phyloP scores from a whole-genome alignment of 2,797 vertebrate genomes.

The Phataginus tetradactyla region DNA sequence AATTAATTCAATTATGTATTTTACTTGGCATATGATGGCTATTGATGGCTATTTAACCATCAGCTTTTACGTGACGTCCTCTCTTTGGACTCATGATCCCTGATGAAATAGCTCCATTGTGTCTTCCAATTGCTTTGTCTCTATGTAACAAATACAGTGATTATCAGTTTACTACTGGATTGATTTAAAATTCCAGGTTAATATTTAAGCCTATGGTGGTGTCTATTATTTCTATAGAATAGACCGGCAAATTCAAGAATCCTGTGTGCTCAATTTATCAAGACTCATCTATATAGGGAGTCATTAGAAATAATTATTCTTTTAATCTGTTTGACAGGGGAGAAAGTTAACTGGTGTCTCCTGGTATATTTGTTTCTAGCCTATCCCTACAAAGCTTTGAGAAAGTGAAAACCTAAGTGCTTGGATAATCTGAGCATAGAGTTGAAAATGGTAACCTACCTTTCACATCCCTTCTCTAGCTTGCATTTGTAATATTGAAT shows the following conservation, averaged over 20 bases:
- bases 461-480: background rate
- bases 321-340: background rate
- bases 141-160: background rate
- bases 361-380: background rate
- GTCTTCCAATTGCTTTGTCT: background rate
- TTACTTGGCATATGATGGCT: background rate
- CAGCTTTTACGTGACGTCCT: background rate
- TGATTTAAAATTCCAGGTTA: background rate
- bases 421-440: background rate
- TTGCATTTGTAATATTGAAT: conserved; percentile 27
- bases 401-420: background rate
- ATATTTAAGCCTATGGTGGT: background rate
- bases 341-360: background rate
- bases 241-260: conserved; percentile 1
- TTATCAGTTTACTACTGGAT: background rate
- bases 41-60: background rate
- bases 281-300: background rate
- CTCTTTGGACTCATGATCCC: background rate
- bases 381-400: background rate
- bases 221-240: background rate
- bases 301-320: conserved; percentile 29
- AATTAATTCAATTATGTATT: background rate
- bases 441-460: background rate
- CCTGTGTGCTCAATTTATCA: background rate
- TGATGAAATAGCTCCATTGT: background rate